Percentiles rank a stretch among this genome's conserved stretches.
These are phyloP conservation scores for Dolichallabes microphthalmus DNA, from an alignment of 2,113 vertebrate species.

Conservation along the genomic window DNA sequence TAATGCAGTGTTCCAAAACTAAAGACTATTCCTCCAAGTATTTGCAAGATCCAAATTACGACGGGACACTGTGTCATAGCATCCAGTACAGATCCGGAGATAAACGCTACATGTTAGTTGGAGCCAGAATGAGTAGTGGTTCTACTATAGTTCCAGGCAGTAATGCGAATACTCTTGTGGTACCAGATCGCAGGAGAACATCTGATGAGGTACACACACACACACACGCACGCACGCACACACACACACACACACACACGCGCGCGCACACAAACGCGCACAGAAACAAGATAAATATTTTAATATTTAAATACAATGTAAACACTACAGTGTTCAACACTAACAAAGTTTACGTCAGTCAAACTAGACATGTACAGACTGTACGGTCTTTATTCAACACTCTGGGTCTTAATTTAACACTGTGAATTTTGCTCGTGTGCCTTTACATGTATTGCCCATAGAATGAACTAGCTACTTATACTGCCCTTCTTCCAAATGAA, in stretches of 20 bases:
- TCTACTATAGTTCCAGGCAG: slow-evolving; percentile 66
- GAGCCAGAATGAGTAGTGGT: slow-evolving; percentile 68
- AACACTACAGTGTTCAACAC: too few relatives aligned
- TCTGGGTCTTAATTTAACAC: too few relatives aligned
- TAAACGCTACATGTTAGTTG: slow-evolving; percentile 50
- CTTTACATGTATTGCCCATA: neutral
- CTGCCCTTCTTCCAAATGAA: neutral
- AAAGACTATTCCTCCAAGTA: neutral
- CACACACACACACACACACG: neutral
- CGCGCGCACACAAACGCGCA: neutral
- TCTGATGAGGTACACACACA: slow-evolving; percentile 62
- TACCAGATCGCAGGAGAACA: slow-evolving; percentile 56
- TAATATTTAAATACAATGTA: neutral
- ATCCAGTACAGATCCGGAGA: slow-evolving; percentile 24
- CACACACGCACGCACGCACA: neutral
- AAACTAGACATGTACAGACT: too few relatives aligned
- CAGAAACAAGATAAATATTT: neutral
- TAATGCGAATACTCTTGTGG: slow-evolving; percentile 65
- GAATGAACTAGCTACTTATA: neutral
- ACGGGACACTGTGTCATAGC: slow-evolving; percentile 11
- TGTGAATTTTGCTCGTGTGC: too few relatives aligned
- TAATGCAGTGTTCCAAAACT: slow-evolving; percentile 18
- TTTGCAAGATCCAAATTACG: slow-evolving; percentile 11
- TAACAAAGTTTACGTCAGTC: too few relatives aligned
- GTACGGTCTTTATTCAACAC: too few relatives aligned